Conservation (phyloP, 2,888 invertebrate species). For the Hanleya hanleyi region DNA sequence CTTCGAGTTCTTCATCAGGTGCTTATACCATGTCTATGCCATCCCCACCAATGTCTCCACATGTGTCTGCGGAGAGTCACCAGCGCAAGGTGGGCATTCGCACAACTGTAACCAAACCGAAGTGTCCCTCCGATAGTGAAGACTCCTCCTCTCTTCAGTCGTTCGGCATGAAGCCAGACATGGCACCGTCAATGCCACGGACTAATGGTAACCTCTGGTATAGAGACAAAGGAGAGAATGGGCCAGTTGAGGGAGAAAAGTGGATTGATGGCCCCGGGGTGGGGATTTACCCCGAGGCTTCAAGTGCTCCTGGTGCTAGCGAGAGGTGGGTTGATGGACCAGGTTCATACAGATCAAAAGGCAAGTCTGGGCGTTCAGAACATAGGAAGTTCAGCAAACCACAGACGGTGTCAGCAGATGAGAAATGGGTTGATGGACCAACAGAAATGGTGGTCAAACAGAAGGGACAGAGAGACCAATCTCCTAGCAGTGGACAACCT, state of each 20-base stretch:
- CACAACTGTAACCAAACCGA: constrained; percentile 21
- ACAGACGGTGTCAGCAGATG: constrained; percentile 76
- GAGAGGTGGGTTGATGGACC: constrained; percentile 99
- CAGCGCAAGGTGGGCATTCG: constrained; percentile 37
- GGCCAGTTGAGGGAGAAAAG: constrained; percentile 79
- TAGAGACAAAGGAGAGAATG: constrained; percentile 6
- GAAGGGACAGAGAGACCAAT: constrained; percentile 2
- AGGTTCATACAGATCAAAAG: constrained; percentile 73
- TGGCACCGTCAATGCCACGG: constrained; percentile 11
- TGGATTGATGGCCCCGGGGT: constrained; percentile 98
- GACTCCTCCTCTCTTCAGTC: constrained; percentile 6
- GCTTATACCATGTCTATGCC: constrained; percentile 5
- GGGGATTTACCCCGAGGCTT: constrained; percentile 54
- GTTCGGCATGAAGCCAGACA: constrained; percentile 8
- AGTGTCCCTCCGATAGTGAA: constrained; percentile 35
- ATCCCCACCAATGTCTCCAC: constrained; percentile 41
- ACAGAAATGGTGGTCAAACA: constrained; percentile 56
- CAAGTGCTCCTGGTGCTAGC: constrained; percentile 63
- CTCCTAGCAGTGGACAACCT: neutral
- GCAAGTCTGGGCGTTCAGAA: constrained; percentile 9
- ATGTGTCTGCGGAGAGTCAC: constrained; percentile 31
- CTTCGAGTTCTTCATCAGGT: neutral
- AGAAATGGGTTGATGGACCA: constrained; percentile 72
- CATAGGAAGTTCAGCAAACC: constrained; percentile 9
- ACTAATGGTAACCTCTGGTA: constrained; percentile 6